phyloP scores from a whole-genome alignment of 2,888 invertebrate genomes.

The Apodemia duryi region DNA sequence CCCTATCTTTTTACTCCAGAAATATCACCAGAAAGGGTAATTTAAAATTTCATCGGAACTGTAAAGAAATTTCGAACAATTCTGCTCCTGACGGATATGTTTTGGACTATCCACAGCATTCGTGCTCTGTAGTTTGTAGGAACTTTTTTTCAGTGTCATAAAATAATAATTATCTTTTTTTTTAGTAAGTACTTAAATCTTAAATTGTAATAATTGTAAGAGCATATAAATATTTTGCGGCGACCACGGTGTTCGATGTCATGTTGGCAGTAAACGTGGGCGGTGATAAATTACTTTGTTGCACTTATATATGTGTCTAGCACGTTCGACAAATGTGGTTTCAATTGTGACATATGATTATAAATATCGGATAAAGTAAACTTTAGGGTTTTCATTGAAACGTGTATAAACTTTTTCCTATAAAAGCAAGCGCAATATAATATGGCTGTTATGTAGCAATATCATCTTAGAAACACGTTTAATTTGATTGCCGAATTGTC shows the following conservation, averaged over 20 bases:
- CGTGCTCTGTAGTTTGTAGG: too few relatives aligned
- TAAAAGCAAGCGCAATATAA: neutral
- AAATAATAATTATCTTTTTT: neutral
- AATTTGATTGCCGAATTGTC: too few relatives aligned
- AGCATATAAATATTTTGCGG: conserved; percentile 16
- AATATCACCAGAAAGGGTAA: too few relatives aligned
- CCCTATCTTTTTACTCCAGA: too few relatives aligned
- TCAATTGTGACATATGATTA: conserved; percentile 20
- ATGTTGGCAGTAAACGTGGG: conserved; percentile 21
- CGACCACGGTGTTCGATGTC: conserved; percentile 24
- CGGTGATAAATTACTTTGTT: conserved; percentile 31
- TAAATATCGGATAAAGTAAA: neutral
- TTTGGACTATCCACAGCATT: too few relatives aligned
- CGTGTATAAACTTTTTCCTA: neutral
- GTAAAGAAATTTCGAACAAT: too few relatives aligned
- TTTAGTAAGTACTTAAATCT: neutral
- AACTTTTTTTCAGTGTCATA: too few relatives aligned
- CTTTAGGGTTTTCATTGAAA: neutral
- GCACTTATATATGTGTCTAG: conserved; percentile 26
- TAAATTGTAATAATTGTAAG: neutral
- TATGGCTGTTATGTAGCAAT: too few relatives aligned
- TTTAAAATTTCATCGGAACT: too few relatives aligned
- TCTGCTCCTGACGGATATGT: too few relatives aligned
- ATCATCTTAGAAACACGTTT: too few relatives aligned
- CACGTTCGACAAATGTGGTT: conserved; percentile 22